phyloP scores from a whole-genome alignment of 2,797 vertebrate species.

The Novumbra hubbsi region DNA sequence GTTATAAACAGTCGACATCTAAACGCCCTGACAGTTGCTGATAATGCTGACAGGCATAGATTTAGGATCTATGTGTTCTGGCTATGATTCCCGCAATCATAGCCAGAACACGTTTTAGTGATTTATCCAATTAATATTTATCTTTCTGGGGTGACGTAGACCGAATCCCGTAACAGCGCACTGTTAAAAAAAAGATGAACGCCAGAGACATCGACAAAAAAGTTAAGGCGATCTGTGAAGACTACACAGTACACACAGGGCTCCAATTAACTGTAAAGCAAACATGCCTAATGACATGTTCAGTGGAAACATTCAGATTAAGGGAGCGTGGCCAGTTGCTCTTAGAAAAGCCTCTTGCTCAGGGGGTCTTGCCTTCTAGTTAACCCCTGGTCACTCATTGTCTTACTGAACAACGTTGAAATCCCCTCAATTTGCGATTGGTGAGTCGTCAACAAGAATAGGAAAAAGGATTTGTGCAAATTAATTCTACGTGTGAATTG shows the following conservation, averaged over 20 bases:
- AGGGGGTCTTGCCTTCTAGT: neutral
- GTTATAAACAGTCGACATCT: conserved; percentile 1
- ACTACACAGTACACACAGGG: neutral
- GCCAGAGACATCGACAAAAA: neutral
- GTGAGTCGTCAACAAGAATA: too few species aligned
- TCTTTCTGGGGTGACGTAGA: neutral
- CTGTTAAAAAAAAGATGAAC: neutral
- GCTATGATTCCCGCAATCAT: neutral
- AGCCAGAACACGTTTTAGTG: neutral
- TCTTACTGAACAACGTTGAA: neutral
- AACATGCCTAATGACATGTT: neutral
- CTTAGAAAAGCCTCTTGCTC: neutral
- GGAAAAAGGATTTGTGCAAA: too few species aligned
- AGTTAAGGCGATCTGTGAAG: neutral
- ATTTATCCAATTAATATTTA: neutral
- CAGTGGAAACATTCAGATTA: conserved; percentile 1
- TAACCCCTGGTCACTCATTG: neutral
- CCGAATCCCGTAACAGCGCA: neutral
- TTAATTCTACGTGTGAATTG: too few species aligned
- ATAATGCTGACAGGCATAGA: neutral
- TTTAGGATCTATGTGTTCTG: too few species aligned
- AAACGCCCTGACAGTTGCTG: neutral
- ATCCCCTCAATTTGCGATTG: too few species aligned
- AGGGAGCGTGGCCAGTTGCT: conserved; percentile 1
- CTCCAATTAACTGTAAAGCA: neutral